A percentile compares a stretch with the other conserved stretches of the same genome.
phyloP scores from a whole-genome alignment of 2,113 vertebrate species.

The Melanerpes aurifrons region DNA sequence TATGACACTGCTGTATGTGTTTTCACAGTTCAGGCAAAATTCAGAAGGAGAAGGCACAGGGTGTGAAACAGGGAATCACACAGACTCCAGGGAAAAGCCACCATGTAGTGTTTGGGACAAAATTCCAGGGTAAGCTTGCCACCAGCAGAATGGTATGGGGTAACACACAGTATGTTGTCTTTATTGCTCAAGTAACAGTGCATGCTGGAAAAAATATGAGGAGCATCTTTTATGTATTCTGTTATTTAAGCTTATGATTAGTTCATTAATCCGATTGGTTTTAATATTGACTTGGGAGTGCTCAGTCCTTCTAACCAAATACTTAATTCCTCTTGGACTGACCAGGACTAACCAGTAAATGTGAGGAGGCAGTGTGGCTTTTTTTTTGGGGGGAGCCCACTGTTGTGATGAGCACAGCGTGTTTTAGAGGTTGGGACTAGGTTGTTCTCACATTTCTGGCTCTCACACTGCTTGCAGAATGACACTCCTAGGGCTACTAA shows the following conservation, averaged over 20 bases:
- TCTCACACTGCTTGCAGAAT: background rate
- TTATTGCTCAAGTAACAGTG: background rate
- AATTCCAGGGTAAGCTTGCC: background rate
- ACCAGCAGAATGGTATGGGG: background rate
- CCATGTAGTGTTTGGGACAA: background rate
- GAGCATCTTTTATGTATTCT: background rate
- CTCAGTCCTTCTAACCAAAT: background rate
- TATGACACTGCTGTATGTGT: background rate
- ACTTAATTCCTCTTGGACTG: background rate
- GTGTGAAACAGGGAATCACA: background rate
- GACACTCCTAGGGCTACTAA: background rate
- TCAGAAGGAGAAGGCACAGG: background rate
- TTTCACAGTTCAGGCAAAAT: background rate
- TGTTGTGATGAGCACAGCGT: background rate
- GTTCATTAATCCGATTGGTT: background rate
- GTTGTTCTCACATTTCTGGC: background rate
- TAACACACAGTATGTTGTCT: background rate
- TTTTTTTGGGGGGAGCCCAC: background rate
- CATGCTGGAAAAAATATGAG: background rate
- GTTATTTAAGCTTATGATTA: background rate
- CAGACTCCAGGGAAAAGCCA: background rate
- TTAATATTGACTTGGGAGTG: background rate
- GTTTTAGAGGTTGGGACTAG: background rate
- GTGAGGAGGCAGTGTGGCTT: background rate
- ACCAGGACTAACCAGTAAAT: background rate